Conservation (phyloP, 2,797 vertebrate genomes). For the Gambelia wislizenii region DNA sequence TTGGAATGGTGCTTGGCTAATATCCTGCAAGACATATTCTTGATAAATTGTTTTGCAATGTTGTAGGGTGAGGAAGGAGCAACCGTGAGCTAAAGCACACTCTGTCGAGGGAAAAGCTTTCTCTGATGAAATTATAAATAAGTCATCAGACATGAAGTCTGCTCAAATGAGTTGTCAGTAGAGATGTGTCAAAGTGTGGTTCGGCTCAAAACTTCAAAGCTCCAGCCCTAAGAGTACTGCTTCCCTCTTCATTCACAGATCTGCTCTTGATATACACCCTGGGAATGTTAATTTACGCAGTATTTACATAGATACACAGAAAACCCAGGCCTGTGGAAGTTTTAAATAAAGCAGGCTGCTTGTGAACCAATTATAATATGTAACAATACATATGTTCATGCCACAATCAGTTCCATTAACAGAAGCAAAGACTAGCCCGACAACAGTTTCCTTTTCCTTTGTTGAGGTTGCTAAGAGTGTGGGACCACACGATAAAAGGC, state of each 20-base stretch:
- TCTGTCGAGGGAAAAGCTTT: slow-evolving; percentile 71
- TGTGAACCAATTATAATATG: slow-evolving; percentile 81
- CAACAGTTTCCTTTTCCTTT: background rate
- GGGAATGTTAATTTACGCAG: slow-evolving; percentile 78
- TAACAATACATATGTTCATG: slow-evolving; percentile 83
- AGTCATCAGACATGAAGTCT: slow-evolving; percentile 75
- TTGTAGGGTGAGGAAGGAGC: slow-evolving; percentile 54
- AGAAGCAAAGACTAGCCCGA: slow-evolving; percentile 37
- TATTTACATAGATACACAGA: slow-evolving; percentile 72
- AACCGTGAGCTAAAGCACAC: slow-evolving; percentile 69
- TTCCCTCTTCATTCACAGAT: slow-evolving; percentile 78
- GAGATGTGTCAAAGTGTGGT: slow-evolving; percentile 71
- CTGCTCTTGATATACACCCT: slow-evolving; percentile 78
- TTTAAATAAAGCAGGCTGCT: slow-evolving; percentile 83
- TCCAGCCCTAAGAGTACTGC: slow-evolving; percentile 71
- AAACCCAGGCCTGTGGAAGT: slow-evolving; percentile 75
- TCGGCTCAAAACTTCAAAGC: slow-evolving; percentile 77
- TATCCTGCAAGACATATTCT: slow-evolving; percentile 63
- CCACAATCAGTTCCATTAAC: slow-evolving; percentile 78
- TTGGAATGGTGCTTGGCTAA: slow-evolving; percentile 64
- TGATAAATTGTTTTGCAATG: slow-evolving; percentile 62
- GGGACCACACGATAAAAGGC: background rate
- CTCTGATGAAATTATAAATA: slow-evolving; percentile 77
- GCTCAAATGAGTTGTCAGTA: slow-evolving; percentile 77
- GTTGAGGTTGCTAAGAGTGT: background rate